Conservation (phyloP, 2,113 vertebrate species). For the Oenanthe melanoleuca region DNA sequence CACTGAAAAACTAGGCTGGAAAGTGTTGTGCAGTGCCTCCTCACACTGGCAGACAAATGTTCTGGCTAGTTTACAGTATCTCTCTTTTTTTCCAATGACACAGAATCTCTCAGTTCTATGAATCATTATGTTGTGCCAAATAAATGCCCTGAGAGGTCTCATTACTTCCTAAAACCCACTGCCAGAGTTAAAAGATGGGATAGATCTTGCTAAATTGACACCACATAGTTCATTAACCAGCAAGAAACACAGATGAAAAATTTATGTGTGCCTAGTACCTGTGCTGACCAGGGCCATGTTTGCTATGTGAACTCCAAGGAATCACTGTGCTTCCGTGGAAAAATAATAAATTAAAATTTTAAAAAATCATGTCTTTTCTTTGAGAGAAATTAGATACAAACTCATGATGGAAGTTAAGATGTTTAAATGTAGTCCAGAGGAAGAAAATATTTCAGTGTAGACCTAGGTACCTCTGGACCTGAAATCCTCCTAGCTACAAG, state of each 20-base stretch:
- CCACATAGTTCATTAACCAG: neutral
- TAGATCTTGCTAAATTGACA: neutral
- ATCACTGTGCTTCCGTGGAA: neutral
- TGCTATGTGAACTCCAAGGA: neutral
- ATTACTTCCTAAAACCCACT: neutral
- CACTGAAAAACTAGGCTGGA: neutral
- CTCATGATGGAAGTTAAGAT: neutral
- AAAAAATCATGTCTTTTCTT: neutral
- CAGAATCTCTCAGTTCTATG: neutral
- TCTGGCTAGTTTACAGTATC: neutral
- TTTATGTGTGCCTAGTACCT: neutral
- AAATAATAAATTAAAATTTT: too few species aligned
- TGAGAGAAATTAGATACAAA: neutral
- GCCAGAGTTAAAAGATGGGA: neutral
- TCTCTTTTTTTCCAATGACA: neutral
- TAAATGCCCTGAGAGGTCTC: neutral
- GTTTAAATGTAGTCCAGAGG: neutral
- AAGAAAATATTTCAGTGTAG: neutral
- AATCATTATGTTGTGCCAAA: neutral
- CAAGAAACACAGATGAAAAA: neutral
- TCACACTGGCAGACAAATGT: neutral
- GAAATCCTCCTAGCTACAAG: neutral
- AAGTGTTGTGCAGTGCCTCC: neutral
- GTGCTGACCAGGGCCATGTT: accelerated
- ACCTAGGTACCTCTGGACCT: neutral